Evolutionary conservation across 2,113 vertebrate genomes (phyloP), one percentile per base, ranked within the genome.

Genomic region (Psophia crepitans): DNA sequence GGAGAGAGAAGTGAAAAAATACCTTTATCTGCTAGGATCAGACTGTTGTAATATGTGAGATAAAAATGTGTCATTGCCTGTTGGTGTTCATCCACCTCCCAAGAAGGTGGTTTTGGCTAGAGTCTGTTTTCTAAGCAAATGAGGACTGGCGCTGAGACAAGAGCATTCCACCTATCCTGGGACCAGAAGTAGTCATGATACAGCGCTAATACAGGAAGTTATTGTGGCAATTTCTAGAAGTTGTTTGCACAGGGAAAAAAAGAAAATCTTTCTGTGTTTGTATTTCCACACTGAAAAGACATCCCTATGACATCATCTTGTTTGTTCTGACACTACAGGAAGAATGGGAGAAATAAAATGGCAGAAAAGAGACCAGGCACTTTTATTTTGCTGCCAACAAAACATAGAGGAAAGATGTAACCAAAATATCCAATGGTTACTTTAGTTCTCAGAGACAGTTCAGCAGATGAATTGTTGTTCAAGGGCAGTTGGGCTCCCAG

Each of bases 401-500:
- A 93, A 73, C 60, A 60, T 2, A 90, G 78, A 94, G 75, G 75
- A 86, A 97, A 96, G 79, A 96, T 93, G 71, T 63, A 94, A 88
- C 88, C 66, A 88, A 87, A 96, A 77, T 81, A 86, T 41, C 88
- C 87, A 96, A 65, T 92, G 63, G 71, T 81, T 92, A 77, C 85
- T 96, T 93, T 43, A 60, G 86, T 96, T 97, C 90, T 90, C 95
- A 94, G 92, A 74, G 63, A 70, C 90, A 96, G 87, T 94, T 93
- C 92, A 85, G 83, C 88, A 81, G 71, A 87, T 74, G 85, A 95
- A 61, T 88, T 94, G 76, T 94, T 96, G 68, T 90, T 88, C 79
- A 63, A 88, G 92, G 90, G 79, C 95, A 84, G 85, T 94, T 94
- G 93, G 93, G 68, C 76, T 93, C 90, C 79, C 90, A 96, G 85